Evolutionary conservation across 2,797 vertebrate species (phyloP), one percentile per base, ranked within the genome.

Genomic region (Cyclopterus lumpus): DNA sequence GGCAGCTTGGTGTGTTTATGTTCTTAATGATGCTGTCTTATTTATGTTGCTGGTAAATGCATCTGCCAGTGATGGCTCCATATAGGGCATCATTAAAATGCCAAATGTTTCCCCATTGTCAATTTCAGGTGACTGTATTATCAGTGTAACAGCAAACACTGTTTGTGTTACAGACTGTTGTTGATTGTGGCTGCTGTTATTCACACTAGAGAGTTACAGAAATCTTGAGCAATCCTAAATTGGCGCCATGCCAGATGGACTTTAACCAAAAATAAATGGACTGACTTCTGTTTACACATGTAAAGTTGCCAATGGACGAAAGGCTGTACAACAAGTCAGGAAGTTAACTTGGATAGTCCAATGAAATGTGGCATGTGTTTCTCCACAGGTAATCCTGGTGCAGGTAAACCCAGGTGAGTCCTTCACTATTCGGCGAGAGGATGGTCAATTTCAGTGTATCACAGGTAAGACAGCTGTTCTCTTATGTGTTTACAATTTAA

Each of bases 321-420:
- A 34, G 15, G 1, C 40, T 77, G 6, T 12, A 26, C 36, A 36
- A 5, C 6, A 34, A 5, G 4, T 15, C 24, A 59, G 11, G 34
- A 36, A 30, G 9, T 26, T 22, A 42, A 68, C 16, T 16, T 2
- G 1, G 7, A 12, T 28, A 3, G 5, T 46, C 12, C 46, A 79
- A 24, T 46, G 0, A 51, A 44, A 6, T 11, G 6, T 66, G 11
- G 46, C 40, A 30, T 76, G 24, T 81, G 14, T 72, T 80, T 84
- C 76, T 73, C 74, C 20, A 84, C 92, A 99, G 98, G 97, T 99
- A 95, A 99, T 99, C 96, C 96, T 99, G 96, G 98, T 99, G 93
- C 98, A 99, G 94, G 98, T 99, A 95, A 99, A 99, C 93, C 97
- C 98, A 94, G 98, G 97, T 91, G 98, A 99, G 94, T 96, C 97